Evolutionary conservation across 1,140 invertebrate species (phyloP), one percentile per base, ranked within the genome.

Genomic region (Pectinophora gossypiella): DNA sequence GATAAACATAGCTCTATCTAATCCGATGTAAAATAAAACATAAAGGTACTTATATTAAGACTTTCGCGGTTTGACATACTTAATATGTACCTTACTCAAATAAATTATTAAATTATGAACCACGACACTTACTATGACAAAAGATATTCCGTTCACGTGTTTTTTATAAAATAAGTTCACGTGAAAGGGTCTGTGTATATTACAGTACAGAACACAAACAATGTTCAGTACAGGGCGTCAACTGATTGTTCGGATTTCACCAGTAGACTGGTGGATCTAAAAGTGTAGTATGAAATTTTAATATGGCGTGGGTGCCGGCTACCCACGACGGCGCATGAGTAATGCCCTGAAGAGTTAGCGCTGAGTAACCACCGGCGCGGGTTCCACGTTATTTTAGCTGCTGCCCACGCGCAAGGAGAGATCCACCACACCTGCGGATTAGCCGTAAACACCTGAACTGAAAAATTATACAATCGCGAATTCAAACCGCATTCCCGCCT

Each of bases 361-460:
- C 69, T 79, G 76, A 82, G 72, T 79, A 80, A 80, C 64, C 53
- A 45, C 55, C 21, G 42, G 62, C 50, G 54, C 38, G 27, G 27
- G 27, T 73, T 64, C 60, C 70, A 70, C 67, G 68, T 82, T 85
- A 85, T 83, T 83, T 85, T 79, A 59, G 73, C 62, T 19, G 36
- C 74, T 44, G 59, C 79, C 78, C 72, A 83, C 79, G 71, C 76
- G 27, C 52, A 61, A 67, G 59, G 53, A 64, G 61, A 75, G 68
- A 83, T 78, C 69, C 48, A 73, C 70, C 70, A 76, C 78, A 84
- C 82, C 82, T 85, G 81, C 64, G 63, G 12, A 16, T 23, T 5
- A 12, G 7, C 16, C 51, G 69, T 75, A 78, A 78, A 80, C 79
- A 85, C 82, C 79, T 83, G 79, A 82, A 55, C 5, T 13, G 9